Base-by-base conservation (phyloP, 1,140 invertebrate genomes). In the Conopomorpha cramerella region DNA sequence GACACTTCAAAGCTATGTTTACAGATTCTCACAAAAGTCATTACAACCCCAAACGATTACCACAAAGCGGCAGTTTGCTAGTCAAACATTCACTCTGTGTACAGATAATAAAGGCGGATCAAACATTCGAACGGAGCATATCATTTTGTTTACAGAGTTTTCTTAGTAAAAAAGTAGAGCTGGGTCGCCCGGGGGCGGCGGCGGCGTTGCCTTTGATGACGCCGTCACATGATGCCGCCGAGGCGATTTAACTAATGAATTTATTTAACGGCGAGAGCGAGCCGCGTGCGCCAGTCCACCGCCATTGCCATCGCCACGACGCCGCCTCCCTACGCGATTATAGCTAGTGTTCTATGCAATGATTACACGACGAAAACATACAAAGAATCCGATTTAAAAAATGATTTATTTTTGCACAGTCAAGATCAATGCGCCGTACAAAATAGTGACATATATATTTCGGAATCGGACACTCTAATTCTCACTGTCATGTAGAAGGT, bases 211-310 rank as follows among this genome's bases (percentile, higher is more conserved):
- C 68, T 78, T 79, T 79, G 72, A 79, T 58, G 63, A 67, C 55
- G 60, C 76, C 76, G 76, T 71, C 72, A 76, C 67, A 67, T 74
- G 73, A 72, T 61, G 71, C 70, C 64, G 72, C 73, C 72, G 62
- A 66, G 64, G 70, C 72, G 70, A 77, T 78, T 78, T 78, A 72
- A 77, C 76, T 79, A 79, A 79, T 77, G 73, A 79, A 79, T 79
- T 79, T 79, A 79, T 79, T 77, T 77, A 72, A 65, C 64, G 63
- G 60, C 52, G 58, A 52, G 56, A 54, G 55, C 51, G 57, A 58
- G 49, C n/a, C 47, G 51, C 58, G 51, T 58, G 35, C 17, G 27
- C 11, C 27, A 3, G 34, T n/a, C 25, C 16, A 19, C n/a, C 18
- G 18, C 25, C 16, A 11, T 19, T 14, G 13, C 26, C 26, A 19